phyloP scores from a whole-genome alignment of 35 echinoderm and acorn worm genomes.

The Apostichopus parvimensis region DNA sequence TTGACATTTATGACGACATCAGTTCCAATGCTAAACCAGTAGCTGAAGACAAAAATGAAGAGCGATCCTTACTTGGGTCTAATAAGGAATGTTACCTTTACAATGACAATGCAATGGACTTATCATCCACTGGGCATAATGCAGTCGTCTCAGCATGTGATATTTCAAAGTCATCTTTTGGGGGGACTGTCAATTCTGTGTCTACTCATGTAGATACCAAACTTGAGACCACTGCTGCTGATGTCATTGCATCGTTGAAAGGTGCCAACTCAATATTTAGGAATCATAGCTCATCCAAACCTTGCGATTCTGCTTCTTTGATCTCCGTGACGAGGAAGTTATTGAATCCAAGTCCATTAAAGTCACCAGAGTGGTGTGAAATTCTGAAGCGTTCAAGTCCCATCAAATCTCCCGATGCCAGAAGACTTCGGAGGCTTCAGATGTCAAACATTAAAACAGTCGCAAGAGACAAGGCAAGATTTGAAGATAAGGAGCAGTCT shows the following conservation, averaged over 20 bases:
- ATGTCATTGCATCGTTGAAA: neutral
- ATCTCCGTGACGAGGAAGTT: neutral
- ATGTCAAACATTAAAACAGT: neutral
- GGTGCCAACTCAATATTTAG: neutral
- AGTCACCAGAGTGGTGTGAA: neutral
- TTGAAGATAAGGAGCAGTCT: conserved; percentile 5
- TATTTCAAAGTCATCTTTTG: neutral
- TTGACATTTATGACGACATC: neutral
- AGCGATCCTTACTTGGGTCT: neutral
- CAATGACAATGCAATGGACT: conserved; percentile 32
- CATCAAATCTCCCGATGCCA: neutral
- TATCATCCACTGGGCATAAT: neutral
- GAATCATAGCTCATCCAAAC: neutral
- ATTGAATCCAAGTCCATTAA: neutral
- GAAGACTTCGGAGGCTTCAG: neutral
- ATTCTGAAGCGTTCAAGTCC: neutral
- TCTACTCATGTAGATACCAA: neutral
- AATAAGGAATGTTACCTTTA: neutral
- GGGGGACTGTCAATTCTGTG: neutral
- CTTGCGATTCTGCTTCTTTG: neutral
- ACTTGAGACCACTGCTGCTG: neutral
- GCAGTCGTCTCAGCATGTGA: neutral
- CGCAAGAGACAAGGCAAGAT: neutral
- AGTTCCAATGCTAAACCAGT: neutral
- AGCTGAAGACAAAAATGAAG: neutral